phyloP scores from a whole-genome alignment of 2,113 vertebrate species.

The Petromus typicus region DNA sequence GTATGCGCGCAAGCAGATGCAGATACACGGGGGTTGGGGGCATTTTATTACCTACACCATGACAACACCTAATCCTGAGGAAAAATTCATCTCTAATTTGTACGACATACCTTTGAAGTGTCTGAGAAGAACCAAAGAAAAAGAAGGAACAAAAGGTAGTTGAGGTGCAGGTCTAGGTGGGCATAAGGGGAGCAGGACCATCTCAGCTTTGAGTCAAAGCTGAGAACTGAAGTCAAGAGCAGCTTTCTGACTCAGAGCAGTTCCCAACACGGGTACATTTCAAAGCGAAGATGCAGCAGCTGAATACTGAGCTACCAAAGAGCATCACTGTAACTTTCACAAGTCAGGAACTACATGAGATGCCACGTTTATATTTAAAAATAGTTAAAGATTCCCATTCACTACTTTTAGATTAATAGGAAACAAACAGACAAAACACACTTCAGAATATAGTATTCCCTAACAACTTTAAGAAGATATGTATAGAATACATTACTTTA shows the following conservation, averaged over 20 bases:
- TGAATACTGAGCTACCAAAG: neutral
- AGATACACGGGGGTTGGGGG: neutral
- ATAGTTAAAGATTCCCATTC: neutral
- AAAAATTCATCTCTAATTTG: neutral
- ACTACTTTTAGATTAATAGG: neutral
- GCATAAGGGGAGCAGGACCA: neutral
- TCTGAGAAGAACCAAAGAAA: neutral
- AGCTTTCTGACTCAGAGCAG: neutral
- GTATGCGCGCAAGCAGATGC: too few relatives aligned
- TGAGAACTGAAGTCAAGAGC: neutral
- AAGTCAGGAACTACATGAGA: neutral
- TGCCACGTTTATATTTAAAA: neutral
- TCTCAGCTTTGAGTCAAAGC: neutral
- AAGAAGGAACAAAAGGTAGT: neutral
- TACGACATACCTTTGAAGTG: neutral
- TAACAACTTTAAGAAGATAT: neutral
- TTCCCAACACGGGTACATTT: neutral
- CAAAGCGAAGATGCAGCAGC: neutral
- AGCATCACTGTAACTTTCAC: neutral
- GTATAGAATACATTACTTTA: neutral
- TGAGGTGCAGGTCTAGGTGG: neutral
- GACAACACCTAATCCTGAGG: neutral
- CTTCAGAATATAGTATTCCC: neutral
- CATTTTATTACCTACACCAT: neutral
- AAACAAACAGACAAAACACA: neutral